Evolutionary conservation across 1,140 invertebrate genomes (phyloP).

Genomic region (Plectrocnemia conspersa): DNA sequence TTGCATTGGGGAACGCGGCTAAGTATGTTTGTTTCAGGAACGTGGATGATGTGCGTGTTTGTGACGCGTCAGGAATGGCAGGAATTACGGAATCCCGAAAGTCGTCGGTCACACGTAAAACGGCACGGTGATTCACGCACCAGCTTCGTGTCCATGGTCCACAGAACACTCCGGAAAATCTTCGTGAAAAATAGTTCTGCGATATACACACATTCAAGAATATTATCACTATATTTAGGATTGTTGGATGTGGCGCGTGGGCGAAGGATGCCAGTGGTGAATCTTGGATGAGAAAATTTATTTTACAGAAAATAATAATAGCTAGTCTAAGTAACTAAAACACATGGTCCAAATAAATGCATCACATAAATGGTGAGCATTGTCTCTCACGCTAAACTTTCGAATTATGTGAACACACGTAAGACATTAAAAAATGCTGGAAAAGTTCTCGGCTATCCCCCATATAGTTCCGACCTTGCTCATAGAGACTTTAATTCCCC

Average conservation of each 20-base stretch:
- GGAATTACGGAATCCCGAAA: background rate
- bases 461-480: too few relatives aligned
- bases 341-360: too few relatives aligned
- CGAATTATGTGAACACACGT: too few relatives aligned
- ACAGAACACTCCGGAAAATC: constrained; percentile 23
- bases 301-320: too few relatives aligned
- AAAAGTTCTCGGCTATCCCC: too few relatives aligned
- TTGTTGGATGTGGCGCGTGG: constrained; percentile 6
- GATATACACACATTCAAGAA: constrained; percentile 16
- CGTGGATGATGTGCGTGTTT: background rate
- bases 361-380: too few relatives aligned
- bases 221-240: constrained; percentile 25
- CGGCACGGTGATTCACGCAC: constrained; percentile 2
- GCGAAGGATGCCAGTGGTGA: background rate
- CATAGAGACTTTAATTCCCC: too few relatives aligned
- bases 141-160: background rate
- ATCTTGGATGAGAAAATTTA: background rate
- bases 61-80: background rate
- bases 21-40: too few relatives aligned
- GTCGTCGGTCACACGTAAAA: background rate
- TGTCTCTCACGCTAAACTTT: too few relatives aligned
- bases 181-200: constrained; percentile 16
- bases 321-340: too few relatives aligned
- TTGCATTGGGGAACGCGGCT: too few relatives aligned
- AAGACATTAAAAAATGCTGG: too few relatives aligned